Percentiles rank a stretch among this genome's conserved stretches.
Evolutionary conservation across 2,888 invertebrate genomes (phyloP).

Genomic region (Meliscaeva auricollis): DNA sequence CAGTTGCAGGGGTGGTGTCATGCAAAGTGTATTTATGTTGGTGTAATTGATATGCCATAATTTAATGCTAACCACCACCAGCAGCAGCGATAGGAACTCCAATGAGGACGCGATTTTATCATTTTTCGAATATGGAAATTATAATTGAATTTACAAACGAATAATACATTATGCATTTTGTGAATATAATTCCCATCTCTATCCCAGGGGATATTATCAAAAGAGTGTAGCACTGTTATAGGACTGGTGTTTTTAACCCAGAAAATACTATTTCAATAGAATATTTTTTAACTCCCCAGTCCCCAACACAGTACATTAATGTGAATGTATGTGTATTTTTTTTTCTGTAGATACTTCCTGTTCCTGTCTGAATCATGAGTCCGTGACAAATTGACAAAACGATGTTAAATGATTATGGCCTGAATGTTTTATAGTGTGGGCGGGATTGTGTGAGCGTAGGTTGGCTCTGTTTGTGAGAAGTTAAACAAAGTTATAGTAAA

Average conservation of each 20-base stretch:
- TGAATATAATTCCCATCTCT: background rate
- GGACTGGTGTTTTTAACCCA: background rate
- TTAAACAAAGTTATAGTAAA: conserved; percentile 39
- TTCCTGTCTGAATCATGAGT: conserved; percentile 56
- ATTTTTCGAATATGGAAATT: conserved; percentile 72
- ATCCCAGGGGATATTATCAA: background rate
- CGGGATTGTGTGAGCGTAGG: conserved; percentile 18
- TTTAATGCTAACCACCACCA: conserved; percentile 42
- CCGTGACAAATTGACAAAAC: conserved; percentile 70
- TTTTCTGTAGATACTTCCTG: background rate
- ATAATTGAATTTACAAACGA: conserved; percentile 67
- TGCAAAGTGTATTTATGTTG: conserved; percentile 55
- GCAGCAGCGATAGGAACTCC: background rate
- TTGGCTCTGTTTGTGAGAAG: conserved; percentile 40
- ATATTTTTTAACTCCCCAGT: conserved; percentile 55
- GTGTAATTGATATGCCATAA: conserved; percentile 70
- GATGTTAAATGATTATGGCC: conserved; percentile 72
- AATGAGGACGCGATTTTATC: conserved; percentile 44
- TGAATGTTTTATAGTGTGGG: conserved; percentile 41
- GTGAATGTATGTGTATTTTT: conserved; percentile 2
- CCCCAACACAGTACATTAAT: conserved; percentile 4
- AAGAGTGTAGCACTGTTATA: background rate
- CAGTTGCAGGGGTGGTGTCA: conserved; percentile 37
- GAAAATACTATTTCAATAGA: conserved; percentile 43
- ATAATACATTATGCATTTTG: conserved; percentile 14